phyloP scores from a whole-genome alignment of 2,113 vertebrate genomes.

The Strix uralensis region DNA sequence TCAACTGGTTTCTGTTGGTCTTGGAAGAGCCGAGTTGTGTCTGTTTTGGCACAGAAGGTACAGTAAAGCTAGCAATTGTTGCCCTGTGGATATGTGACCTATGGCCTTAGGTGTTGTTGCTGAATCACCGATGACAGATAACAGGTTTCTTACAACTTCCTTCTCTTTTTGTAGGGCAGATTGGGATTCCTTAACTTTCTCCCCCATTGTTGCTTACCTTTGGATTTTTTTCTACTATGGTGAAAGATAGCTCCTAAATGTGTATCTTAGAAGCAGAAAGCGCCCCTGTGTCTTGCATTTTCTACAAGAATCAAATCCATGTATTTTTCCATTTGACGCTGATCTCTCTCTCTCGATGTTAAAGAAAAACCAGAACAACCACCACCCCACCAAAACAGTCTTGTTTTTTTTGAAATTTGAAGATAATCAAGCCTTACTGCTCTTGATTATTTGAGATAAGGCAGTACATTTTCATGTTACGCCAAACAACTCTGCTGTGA shows the following conservation, averaged over 20 bases:
- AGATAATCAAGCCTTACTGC: neutral
- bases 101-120: neutral
- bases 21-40: neutral
- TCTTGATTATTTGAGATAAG: neutral
- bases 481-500: neutral
- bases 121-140: neutral
- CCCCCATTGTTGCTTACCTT: neutral
- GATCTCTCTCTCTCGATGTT: neutral
- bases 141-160: neutral
- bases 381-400: neutral
- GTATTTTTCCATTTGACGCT: neutral
- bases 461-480: neutral
- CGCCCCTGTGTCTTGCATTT: neutral
- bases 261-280: neutral
- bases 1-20: neutral
- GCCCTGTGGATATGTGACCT: neutral
- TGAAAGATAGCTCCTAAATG: neutral
- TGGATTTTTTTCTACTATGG: neutral
- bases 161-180: neutral
- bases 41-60: neutral
- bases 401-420: neutral
- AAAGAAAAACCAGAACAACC: neutral
- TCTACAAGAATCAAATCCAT: neutral
- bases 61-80: neutral
- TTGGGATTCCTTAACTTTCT: neutral